Evolutionary conservation across 2,888 invertebrate species (phyloP), one percentile per base, ranked within the genome.

Genomic region (Lasioglossum morio): DNA sequence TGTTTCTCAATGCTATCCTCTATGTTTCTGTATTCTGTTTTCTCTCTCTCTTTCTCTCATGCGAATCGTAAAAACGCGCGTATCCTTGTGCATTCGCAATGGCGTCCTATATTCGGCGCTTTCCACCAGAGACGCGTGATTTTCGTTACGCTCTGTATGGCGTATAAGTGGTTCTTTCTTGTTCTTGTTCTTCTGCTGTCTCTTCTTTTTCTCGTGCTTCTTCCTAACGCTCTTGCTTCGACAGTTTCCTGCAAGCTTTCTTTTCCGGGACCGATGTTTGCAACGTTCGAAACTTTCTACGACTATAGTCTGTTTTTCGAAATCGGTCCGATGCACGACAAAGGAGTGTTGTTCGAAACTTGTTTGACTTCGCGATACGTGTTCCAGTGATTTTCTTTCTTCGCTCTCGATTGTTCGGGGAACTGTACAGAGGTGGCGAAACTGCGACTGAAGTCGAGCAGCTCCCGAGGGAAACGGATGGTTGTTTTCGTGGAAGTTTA

Each of bases 91-190:
- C 27, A 30, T 60, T 60, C 16, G 27, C 2, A 60, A 60, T 60
- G 2, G 27, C 60, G 60, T 19, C 43, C 43, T 43, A 43, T 23
- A 72, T 72, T 27, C 43, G 46, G n/a, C 72, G 43, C 46, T 72
- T 72, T 72, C 46, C 46, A 27, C 19, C 30, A 27, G n/a, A 43
- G 72, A 27, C 72, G 46, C 46, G 72, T 4, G 43, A 27, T 72
- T 72, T 46, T 72, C 60, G 72, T 72, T 30, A 72, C 72, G 72
- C 72, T 72, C 27, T 46, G 72, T 27, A 46, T 46, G 27, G 43
- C 19, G n/a, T 10, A 12, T n/a, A 27, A 72, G 66, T 23, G 34
- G 66, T 66, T 66, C 19, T 19, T 66, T 66, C 60, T 16, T 30
- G 66, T 34, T 34, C 63, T 27, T 63, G 30, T 66, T 60, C 27